Base-by-base conservation (phyloP, 1,140 invertebrate species). In the Gonioctena quinquepunctata region DNA sequence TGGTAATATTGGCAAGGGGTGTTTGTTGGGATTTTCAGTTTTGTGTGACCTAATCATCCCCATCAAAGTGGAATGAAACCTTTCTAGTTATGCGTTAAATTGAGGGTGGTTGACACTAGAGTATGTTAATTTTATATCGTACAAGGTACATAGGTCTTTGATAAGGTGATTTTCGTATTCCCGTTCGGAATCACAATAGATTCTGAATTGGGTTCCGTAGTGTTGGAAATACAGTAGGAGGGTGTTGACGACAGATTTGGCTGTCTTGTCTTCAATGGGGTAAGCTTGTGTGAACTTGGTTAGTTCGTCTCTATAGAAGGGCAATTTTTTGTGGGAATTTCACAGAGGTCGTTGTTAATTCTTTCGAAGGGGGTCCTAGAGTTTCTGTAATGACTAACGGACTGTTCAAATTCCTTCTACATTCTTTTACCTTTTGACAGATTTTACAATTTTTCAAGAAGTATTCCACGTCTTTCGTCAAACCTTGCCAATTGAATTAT, bases 371-470 rank as follows among this genome's bases (percentile, higher is more conserved):
- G 50, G 2, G 63, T 28, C 22, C 33, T 69, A 7, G 23, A 2
- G 50, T 57, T 64, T 64, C 59, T 4, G 68, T 69, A 16, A 59
- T 57, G 1, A 69, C 68, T 19, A 69, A 23, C 18, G 59, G 61
- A 11, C 13, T 33, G 23, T 33, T 66, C n/a, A 70, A 23, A 60
- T 67, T 71, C 67, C 63, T 71, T 22, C 65, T n/a, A 57, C 59
- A 63, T 4, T 54, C 0, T 68, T 71, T 66, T 33, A 42, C 18
- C 27, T 70, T 70, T 61, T 70, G 63, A 70, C 63, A 70, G 21
- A 33, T 66, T 59, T 70, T 54, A 19, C 69, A 70, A n/a, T 16
- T 13, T 69, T 57, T 54, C 4, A 69, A 28, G 19, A 26, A 59
- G 1, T 63, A 64, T 42, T 70, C 62, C 11, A 70, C 54, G 25